Evolutionary conservation across 1,140 invertebrate genomes (phyloP).

Genomic region (Eueides isabella): DNA sequence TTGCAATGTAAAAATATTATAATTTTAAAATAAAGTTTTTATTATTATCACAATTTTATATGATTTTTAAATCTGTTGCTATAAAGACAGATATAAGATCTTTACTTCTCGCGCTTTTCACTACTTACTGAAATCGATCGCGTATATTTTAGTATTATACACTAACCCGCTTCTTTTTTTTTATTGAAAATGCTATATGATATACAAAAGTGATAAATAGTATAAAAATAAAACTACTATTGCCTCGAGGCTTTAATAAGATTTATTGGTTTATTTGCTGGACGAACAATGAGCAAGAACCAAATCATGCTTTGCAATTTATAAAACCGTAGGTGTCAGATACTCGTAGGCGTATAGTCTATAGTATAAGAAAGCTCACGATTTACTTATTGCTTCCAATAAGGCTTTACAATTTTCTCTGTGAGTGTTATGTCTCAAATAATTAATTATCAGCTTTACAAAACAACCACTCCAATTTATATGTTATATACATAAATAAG

Average conservation of each 20-base stretch:
- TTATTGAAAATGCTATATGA: not conserved
- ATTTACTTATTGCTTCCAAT: constrained; percentile 53
- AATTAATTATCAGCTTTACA: not conserved
- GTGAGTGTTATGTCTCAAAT: constrained; percentile 37
- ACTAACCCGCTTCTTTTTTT: no score
- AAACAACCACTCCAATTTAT: not conserved
- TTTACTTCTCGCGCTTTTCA: no score
- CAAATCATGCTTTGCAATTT: constrained; percentile 38
- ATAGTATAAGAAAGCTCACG: constrained; percentile 40
- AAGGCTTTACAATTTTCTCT: constrained; percentile 35
- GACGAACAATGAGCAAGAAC: constrained; percentile 23
- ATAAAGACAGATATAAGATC: no score
- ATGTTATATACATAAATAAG: not conserved
- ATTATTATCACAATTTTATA: no score
- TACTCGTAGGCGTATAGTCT: constrained; percentile 38
- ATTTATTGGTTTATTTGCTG: constrained; percentile 35
- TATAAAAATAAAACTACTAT: constrained; percentile 10
- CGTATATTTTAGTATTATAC: not conserved
- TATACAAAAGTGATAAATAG: constrained; percentile 6
- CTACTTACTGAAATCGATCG: not conserved
- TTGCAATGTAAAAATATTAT: no score
- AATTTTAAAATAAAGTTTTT: no score
- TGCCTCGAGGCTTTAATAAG: constrained; percentile 3
- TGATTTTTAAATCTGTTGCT: no score
- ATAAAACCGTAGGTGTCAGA: constrained; percentile 46